Base-by-base conservation (phyloP, 2,797 vertebrate species). In the Bryconaethiops microstoma region DNA sequence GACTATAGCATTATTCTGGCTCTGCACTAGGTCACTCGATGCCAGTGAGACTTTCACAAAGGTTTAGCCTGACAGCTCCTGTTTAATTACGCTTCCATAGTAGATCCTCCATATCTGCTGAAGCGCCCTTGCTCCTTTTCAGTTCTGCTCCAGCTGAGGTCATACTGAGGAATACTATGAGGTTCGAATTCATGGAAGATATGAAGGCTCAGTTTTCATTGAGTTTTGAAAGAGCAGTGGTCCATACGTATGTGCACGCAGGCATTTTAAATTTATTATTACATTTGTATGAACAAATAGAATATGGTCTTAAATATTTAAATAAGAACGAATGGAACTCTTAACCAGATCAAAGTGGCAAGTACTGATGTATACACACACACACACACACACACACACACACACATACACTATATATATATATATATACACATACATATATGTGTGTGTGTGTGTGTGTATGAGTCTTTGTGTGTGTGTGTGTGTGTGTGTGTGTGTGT, bases 141-240 rank as follows among this genome's bases (percentile, higher is more conserved):
- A 73, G 23, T 10, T 14, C 63, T 55, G 25, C n/a, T 25, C 35
- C 39, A 12, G 55, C 54, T 48, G 39, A 42, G 55, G 39, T 70
- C 7, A 10, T 35, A 70, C 60, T 25, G 45, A 29, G 48, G 50
- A 64, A 40, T 54, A 60, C 42, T 50, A 16, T 21, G n/a, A 50
- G 64, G 42, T 23, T 80, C 55, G 40, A 7, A 12, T 70, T 81
- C 55, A 8, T 70, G 64, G 35, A 52, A 60, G 67, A 35, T 50
- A 57, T 54, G 45, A 76, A 76, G 74, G 60, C 29, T 50, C 54
- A 74, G 35, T 10, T 8, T 68, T 74, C 55, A 68, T 45, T 42
- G 42, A 50, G 5, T 50, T 74, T 45, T 74, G 50, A 5, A 80
- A 42, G 48, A 67, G 57, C 9, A 60, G 8, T 8, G 55, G 19